Conservation (phyloP, 2,888 invertebrate genomes). For the Dascillus cervinus region DNA sequence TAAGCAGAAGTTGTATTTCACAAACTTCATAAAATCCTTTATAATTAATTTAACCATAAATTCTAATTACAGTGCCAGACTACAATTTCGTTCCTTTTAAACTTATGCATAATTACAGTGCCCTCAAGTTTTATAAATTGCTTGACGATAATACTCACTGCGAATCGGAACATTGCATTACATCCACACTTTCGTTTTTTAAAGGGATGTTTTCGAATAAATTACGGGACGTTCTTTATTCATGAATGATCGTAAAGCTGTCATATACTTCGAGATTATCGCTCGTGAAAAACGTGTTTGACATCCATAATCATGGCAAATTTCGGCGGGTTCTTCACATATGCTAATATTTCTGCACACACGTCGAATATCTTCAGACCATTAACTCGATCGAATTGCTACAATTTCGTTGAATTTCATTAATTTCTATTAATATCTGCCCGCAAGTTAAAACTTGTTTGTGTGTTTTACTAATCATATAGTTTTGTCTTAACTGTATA, state of each 20-base stretch:
- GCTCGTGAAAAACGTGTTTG: conserved; percentile 7
- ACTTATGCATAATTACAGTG: conserved; percentile 9
- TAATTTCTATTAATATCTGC: no score
- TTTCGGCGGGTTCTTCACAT: background rate
- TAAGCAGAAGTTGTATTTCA: conserved; percentile 6
- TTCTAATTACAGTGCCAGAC: conserved; percentile 7
- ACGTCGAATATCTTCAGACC: no score
- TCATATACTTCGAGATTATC: conserved; percentile 10
- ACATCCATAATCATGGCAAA: background rate
- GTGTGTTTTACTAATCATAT: no score
- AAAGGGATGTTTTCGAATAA: conserved; percentile 8
- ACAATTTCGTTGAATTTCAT: no score
- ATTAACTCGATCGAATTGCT: no score
- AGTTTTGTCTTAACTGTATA: no score
- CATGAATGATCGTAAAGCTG: conserved; percentile 14
- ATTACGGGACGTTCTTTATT: conserved; percentile 15
- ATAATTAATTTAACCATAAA: conserved; percentile 11
- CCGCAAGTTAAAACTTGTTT: no score
- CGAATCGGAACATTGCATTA: no score
- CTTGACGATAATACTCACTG: no score
- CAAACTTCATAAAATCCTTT: conserved; percentile 4
- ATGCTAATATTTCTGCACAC: no score
- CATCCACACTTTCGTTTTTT: conserved; percentile 10
- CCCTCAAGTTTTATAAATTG: no score
- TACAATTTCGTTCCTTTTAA: no score